Percentiles rank a stretch among this genome's conserved stretches.
Evolutionary conservation across 2,888 invertebrate species (phyloP).

Genomic region (Cartodere bifasciata): DNA sequence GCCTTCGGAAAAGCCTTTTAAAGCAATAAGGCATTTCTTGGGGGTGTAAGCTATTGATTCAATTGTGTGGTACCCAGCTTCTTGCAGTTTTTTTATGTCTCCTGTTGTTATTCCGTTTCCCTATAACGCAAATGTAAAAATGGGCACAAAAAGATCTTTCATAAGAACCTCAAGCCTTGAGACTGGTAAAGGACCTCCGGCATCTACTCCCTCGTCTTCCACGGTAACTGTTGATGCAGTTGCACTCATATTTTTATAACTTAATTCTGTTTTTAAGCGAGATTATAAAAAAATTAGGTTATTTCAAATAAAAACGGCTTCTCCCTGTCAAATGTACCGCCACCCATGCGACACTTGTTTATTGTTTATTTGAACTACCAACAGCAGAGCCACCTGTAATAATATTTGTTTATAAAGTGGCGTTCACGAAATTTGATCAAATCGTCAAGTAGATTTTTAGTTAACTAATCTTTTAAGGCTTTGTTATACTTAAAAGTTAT

Average conservation of each 20-base stretch:
- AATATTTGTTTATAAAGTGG: too few species aligned
- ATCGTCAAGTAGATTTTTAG: too few species aligned
- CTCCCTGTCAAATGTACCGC: too few species aligned
- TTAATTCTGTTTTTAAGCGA: conserved; percentile 9
- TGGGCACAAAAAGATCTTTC: conserved; percentile 1
- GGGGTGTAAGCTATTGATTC: conserved; percentile 93
- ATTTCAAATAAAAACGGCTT: not conserved
- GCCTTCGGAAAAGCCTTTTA: conserved; percentile 94
- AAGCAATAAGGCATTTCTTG: conserved; percentile 73
- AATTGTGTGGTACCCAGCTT: conserved; percentile 88
- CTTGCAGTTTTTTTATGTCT: conserved; percentile 87
- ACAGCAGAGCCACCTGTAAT: too few species aligned
- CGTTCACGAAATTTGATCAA: too few species aligned
- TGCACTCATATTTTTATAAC: conserved; percentile 21
- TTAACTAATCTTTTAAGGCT: too few species aligned
- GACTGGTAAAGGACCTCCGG: conserved; percentile 59
- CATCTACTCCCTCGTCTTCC: conserved; percentile 46
- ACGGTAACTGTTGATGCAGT: conserved; percentile 37
- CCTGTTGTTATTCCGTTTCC: conserved; percentile 80
- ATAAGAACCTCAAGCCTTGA: conserved; percentile 54
- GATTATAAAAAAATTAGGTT: conserved; percentile 6
- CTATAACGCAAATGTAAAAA: conserved; percentile 36
- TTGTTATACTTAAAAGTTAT: too few species aligned
- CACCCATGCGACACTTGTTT: too few species aligned
- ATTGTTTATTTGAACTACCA: too few species aligned